A percentile compares a stretch with the other conserved stretches of the same genome.
Evolutionary conservation across 2,888 invertebrate genomes (phyloP).

Genomic region (Osedax frankpressi): DNA sequence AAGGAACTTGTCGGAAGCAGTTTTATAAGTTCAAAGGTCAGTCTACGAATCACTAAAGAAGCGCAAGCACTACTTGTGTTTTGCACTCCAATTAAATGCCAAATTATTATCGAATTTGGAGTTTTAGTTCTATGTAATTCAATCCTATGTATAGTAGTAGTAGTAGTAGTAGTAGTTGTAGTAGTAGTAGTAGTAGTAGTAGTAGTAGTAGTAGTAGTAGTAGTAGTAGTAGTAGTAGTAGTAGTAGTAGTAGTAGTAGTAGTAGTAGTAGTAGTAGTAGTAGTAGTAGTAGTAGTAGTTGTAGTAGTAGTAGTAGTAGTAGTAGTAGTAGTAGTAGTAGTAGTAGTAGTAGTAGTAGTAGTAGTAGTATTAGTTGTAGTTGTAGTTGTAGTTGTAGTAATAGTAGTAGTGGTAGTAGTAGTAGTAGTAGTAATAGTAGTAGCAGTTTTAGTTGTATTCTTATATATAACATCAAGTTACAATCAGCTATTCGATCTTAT

Average conservation of each 20-base stretch:
- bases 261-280: neutral
- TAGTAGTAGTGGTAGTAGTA: neutral
- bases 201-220: neutral
- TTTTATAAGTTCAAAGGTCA: neutral
- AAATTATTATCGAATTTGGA: neutral
- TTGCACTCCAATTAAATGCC: neutral
- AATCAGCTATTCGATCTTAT: too few relatives aligned
- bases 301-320: neutral
- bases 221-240: neutral
- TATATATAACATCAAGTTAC: too few relatives aligned
- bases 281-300: neutral
- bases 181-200: neutral
- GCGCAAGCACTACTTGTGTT: neutral
- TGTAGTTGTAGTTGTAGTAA: neutral
- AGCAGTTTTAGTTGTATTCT: neutral
- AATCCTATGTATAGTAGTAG: neutral
- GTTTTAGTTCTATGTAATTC: neutral
- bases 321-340: neutral
- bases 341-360: neutral
- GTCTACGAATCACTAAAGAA: neutral
- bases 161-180: neutral
- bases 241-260: neutral
- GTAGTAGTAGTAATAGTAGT: neutral
- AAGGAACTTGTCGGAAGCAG: neutral
- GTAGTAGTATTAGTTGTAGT: neutral